These are phyloP conservation scores for Eilema griseolum DNA, from an alignment of 2,888 invertebrate genomes.

Conservation along the genomic window DNA sequence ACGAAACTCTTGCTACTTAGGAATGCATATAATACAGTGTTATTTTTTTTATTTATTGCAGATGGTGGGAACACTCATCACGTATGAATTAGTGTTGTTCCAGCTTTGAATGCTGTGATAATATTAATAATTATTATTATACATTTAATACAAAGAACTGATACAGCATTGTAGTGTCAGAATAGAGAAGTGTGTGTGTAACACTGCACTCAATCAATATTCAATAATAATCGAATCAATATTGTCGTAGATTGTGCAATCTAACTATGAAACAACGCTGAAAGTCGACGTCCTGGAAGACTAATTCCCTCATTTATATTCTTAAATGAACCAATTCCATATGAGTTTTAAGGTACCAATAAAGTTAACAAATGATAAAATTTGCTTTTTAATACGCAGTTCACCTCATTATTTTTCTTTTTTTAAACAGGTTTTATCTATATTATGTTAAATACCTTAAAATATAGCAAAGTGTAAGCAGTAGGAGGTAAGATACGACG, in stretches of 20 bases:
- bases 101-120: slow-evolving; percentile 6
- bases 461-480: too few relatives aligned
- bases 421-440: background rate
- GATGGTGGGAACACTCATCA: slow-evolving; percentile 19
- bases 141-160: background rate
- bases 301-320: background rate
- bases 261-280: background rate
- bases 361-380: background rate
- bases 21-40: too few relatives aligned
- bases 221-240: background rate
- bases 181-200: background rate
- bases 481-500: too few relatives aligned
- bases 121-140: background rate
- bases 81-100: slow-evolving; percentile 23
- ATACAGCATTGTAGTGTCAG: background rate
- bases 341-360: background rate
- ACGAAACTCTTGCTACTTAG: too few relatives aligned
- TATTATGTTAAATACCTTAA: too few relatives aligned
- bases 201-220: too few relatives aligned
- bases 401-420: background rate
- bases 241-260: background rate
- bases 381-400: background rate
- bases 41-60: slow-evolving; percentile 11
- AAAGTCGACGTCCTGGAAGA: background rate
- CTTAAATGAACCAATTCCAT: background rate